These are phyloP conservation scores for Beroe forskalii DNA, from an alignment of 37 sponge, comb jelly and placozoan species.

Conservation along the genomic window DNA sequence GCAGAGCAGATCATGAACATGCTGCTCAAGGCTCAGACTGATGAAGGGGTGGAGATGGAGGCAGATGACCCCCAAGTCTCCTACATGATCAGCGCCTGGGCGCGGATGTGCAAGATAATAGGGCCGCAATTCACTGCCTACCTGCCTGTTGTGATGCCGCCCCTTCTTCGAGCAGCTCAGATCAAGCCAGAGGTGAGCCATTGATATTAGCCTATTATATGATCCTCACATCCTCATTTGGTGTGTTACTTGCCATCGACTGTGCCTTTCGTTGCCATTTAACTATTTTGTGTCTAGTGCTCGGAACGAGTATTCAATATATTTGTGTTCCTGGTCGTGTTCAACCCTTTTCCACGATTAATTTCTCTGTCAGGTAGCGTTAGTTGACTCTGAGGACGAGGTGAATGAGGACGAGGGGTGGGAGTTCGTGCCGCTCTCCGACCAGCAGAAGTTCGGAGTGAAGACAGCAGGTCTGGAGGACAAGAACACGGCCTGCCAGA, in stretches of 20 bases:
- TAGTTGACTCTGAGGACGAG: conserved; percentile 84
- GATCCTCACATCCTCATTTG: too few species aligned
- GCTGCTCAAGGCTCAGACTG: conserved; percentile 87
- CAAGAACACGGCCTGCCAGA: conserved; percentile 98
- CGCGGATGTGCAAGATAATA: conserved; percentile 96
- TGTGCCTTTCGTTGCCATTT: too few species aligned
- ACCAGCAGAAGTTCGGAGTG: conserved; percentile 96
- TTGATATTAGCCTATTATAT: too few species aligned
- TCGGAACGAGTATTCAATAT: too few species aligned
- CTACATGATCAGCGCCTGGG: conserved; percentile 99
- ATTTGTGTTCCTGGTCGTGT: too few species aligned
- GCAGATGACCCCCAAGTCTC: conserved; percentile 83
- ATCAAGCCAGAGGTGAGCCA: conserved; percentile 79
- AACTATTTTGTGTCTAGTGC: too few species aligned
- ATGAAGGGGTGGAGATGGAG: conserved; percentile 76
- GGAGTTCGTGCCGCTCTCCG: conserved; percentile 96
- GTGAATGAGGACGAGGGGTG: conserved; percentile 90
- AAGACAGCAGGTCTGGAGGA: conserved; percentile 97
- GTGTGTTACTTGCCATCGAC: too few species aligned
- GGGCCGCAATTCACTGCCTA: conserved; percentile 87
- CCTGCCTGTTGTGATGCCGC: conserved; percentile 94
- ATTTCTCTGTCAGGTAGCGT: conserved; percentile 76
- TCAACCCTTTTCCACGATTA: too few species aligned
- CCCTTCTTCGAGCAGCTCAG: conserved; percentile 86
- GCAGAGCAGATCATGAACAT: conserved; percentile 91